These are phyloP conservation scores for Apis dorsata DNA, from an alignment of 1,140 invertebrate species.

Conservation along the genomic window DNA sequence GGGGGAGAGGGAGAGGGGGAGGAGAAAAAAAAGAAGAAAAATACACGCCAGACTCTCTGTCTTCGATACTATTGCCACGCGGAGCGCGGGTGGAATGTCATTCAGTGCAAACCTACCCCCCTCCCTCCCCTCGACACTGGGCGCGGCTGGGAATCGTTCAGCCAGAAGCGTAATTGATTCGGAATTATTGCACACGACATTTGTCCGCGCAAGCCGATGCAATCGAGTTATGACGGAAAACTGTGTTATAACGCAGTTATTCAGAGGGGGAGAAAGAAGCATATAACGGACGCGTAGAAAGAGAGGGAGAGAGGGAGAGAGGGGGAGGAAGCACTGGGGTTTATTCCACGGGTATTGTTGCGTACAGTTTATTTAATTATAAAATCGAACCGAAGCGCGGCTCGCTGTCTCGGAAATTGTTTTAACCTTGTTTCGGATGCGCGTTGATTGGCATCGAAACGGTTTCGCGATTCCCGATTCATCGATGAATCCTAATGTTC, in stretches of 20 bases:
- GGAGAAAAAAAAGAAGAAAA: background rate
- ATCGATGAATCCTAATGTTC: background rate
- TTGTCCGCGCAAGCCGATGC: slow-evolving; percentile 17
- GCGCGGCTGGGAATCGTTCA: slow-evolving; percentile 12
- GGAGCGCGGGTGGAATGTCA: background rate
- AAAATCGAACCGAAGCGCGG: slow-evolving; percentile 31
- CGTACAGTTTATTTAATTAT: slow-evolving; percentile 39
- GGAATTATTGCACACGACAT: slow-evolving; percentile 49
- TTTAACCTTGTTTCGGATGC: slow-evolving; percentile 29
- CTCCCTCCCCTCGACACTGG: background rate
- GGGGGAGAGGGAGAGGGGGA: background rate
- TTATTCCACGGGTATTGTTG: slow-evolving; percentile 2
- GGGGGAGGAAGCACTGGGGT: no score
- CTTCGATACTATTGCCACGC: background rate
- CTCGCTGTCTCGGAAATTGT: slow-evolving; percentile 40
- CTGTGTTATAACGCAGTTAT: slow-evolving; percentile 25
- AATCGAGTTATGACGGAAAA: slow-evolving; percentile 43
- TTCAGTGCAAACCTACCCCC: background rate
- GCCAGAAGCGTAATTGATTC: slow-evolving; percentile 43
- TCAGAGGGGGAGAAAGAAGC: background rate
- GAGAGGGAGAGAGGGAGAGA: no score
- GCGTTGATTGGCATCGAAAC: slow-evolving; percentile 18
- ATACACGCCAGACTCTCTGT: background rate
- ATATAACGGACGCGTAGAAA: background rate
- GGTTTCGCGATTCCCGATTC: background rate